Conservation (phyloP, 2,888 invertebrate genomes). For the Plusia festucae region DNA sequence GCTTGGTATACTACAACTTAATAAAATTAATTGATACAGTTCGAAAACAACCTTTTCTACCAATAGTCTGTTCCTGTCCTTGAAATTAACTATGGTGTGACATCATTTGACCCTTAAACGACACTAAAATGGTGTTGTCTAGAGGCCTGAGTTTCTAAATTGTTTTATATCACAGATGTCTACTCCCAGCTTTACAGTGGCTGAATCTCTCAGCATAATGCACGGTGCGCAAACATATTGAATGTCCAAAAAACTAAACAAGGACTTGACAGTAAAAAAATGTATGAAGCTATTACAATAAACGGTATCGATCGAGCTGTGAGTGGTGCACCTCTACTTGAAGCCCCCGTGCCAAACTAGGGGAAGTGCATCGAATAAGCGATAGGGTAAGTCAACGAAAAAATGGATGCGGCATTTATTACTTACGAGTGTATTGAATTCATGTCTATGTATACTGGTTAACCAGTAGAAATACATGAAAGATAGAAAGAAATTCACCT, state of each 20-base stretch:
- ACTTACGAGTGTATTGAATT: too few relatives aligned
- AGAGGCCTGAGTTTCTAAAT: too few relatives aligned
- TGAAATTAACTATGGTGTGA: too few relatives aligned
- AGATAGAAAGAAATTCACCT: too few relatives aligned
- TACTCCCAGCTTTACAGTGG: not conserved
- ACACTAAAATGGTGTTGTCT: not conserved
- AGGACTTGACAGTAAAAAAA: conserved; percentile 24
- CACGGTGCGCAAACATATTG: conserved; percentile 22
- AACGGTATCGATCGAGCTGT: conserved; percentile 60
- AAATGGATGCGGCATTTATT: conserved; percentile 53
- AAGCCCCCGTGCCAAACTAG: conserved; percentile 62
- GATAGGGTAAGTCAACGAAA: not conserved
- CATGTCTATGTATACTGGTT: too few relatives aligned
- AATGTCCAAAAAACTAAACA: conserved; percentile 31
- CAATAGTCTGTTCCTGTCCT: too few relatives aligned
- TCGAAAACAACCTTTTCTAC: too few relatives aligned
- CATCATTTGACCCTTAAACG: too few relatives aligned
- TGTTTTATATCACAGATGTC: conserved; percentile 21
- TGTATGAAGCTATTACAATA: conserved; percentile 57
- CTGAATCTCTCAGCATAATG: conserved; percentile 9
- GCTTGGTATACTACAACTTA: too few relatives aligned
- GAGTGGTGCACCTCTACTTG: conserved; percentile 69
- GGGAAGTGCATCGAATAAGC: conserved; percentile 62
- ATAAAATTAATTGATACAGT: too few relatives aligned
- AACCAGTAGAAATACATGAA: too few relatives aligned